Conservation (phyloP, 2,113 vertebrate genomes). For the Leucopsar rothschildi region DNA sequence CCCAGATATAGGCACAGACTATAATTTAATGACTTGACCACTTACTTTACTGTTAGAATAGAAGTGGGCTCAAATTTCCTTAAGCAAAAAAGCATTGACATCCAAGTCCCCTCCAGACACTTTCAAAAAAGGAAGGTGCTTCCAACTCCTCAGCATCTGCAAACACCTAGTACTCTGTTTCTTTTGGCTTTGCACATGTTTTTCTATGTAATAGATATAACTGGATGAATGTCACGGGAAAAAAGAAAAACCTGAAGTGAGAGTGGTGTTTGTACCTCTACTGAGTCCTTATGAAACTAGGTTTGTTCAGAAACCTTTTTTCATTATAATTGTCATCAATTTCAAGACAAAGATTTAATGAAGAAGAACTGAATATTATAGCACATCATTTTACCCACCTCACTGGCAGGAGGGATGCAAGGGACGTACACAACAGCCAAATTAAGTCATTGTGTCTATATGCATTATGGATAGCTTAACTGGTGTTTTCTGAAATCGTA, state of each 20-base stretch:
- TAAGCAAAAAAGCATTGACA: background rate
- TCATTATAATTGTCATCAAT: background rate
- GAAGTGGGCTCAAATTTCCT: background rate
- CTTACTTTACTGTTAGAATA: background rate
- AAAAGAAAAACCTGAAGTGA: background rate
- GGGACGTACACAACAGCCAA: background rate
- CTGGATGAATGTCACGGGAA: background rate
- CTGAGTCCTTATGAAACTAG: background rate
- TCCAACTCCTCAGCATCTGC: background rate
- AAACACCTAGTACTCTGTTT: background rate
- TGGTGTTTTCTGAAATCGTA: background rate
- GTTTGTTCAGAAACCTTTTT: background rate
- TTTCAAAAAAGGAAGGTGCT: background rate
- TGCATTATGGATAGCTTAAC: background rate
- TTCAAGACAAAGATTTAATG: background rate
- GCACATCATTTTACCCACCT: background rate
- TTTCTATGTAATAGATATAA: background rate
- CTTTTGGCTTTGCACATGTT: background rate
- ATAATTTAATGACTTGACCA: background rate
- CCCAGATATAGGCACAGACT: background rate
- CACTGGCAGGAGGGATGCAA: background rate
- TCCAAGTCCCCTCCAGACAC: background rate
- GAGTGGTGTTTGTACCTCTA: background rate
- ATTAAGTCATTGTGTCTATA: background rate
- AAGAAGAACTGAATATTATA: background rate